Evolutionary conservation across 2,797 vertebrate genomes (phyloP), one percentile per base, ranked within the genome.

Genomic region (Myripristis jacobus): DNA sequence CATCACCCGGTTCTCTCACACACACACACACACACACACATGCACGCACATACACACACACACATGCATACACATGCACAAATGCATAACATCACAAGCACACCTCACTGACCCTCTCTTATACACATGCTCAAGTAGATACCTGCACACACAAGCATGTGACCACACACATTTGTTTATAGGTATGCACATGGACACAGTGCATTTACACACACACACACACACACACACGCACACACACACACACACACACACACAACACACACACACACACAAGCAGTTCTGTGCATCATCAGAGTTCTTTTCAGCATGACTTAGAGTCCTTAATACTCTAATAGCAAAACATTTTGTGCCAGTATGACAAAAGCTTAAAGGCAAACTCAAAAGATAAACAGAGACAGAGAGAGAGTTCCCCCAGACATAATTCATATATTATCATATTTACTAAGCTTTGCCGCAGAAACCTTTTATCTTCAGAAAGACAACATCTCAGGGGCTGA

Each of bases 1-100:
- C 73, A 53, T 83, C 78, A 75, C 43, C 19, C 54, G 18, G 18
- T 15, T 57, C 11, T 4, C 61, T 56, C 56, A 68, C 8, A 31
- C 4, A 31, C 8, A 31, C 31, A n/a, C n/a, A n/a, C n/a, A n/a
- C n/a, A n/a, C n/a, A n/a, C n/a, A n/a, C n/a, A n/a, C n/a, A n/a
- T 31, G 31, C 8, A 31, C 8, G 8, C 31, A 31, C 31, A 31
- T 5, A 8, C 31, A 31, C 4, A 31, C 31, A 5, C 31, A 31
- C 8, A 31, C 8, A 31, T 5, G 31, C 8, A 31, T 31, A 31
- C 4, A 31, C 4, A 31, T 8, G 29, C 29, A 31, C 29, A 3
- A 4, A 31, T 2, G 29, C 29, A 1, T 4, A 31, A 9, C 34
- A 36, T 9, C 34, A 36, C 34, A 36, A 8, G 34, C 9, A 36